Conservation (phyloP, 37 sponge, comb jelly and placozoan genomes). For the Ephydatia muelleri region DNA sequence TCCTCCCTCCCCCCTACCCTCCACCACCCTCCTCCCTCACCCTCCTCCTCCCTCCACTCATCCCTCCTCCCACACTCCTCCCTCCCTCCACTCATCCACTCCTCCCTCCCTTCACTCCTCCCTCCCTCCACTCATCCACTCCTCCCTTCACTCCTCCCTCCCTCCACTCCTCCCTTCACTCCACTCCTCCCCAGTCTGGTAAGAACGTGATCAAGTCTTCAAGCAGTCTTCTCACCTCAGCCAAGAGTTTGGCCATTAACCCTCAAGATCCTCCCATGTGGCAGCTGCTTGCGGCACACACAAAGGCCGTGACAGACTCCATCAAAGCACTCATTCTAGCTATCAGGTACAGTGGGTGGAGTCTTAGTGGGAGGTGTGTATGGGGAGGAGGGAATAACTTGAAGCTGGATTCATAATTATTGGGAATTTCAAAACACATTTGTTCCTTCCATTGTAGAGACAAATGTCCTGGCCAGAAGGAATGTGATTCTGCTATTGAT, state of each 20-base stretch:
- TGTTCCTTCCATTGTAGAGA: not conserved
- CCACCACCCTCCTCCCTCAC: no score
- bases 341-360: constrained; percentile 51
- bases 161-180: constrained; percentile 27
- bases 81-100: no score
- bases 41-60: no score
- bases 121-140: no score
- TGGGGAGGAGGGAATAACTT: not conserved
- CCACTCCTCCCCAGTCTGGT: constrained; percentile 65
- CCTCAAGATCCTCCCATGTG: constrained; percentile 89
- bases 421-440: not conserved
- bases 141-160: constrained; percentile 27
- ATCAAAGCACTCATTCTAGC: constrained; percentile 74
- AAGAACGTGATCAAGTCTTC: constrained; percentile 73
- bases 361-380: not conserved
- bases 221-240: constrained; percentile 75
- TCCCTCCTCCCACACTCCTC: no score
- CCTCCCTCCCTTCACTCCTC: no score
- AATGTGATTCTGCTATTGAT: constrained; percentile 87
- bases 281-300: constrained; percentile 91
- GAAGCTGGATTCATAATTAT: not conserved
- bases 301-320: constrained; percentile 87
- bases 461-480: constrained; percentile 78
- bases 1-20: no score
- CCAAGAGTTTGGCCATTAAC: constrained; percentile 86